Conservation (phyloP, 2,888 invertebrate genomes). For the Chironomus tentans region DNA sequence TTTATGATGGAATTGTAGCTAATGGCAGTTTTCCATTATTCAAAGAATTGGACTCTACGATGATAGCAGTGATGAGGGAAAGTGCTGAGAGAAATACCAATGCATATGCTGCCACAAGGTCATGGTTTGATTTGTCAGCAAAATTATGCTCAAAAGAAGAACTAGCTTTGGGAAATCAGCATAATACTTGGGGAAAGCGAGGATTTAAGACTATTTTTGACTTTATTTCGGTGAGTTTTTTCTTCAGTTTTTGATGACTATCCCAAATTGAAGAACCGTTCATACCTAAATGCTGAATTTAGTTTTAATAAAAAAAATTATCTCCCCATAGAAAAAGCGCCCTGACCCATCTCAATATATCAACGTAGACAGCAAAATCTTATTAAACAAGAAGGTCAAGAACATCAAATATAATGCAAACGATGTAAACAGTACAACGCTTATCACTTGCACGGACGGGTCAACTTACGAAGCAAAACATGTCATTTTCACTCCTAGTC, state of each 20-base stretch:
- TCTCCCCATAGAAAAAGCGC: background rate
- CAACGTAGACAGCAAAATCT: constrained; percentile 32
- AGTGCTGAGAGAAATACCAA: background rate
- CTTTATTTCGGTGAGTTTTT: background rate
- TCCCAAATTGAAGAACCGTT: too few relatives aligned
- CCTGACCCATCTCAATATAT: background rate
- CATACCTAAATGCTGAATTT: too few relatives aligned
- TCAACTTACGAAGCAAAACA: constrained; percentile 46
- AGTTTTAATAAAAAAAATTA: too few relatives aligned
- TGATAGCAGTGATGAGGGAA: background rate
- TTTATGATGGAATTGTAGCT: background rate
- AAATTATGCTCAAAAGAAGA: background rate
- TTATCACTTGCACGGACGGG: constrained; percentile 38
- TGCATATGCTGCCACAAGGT: background rate
- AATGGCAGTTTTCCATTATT: background rate
- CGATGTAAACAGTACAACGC: constrained; percentile 24
- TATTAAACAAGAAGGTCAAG: constrained; percentile 27
- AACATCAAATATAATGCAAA: constrained; percentile 9
- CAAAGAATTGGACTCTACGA: background rate
- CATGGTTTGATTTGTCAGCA: background rate
- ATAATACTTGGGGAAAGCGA: background rate
- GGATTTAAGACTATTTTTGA: background rate
- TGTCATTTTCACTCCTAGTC: constrained; percentile 51
- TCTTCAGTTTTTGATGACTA: too few relatives aligned
- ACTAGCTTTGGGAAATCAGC: background rate